These are phyloP conservation scores for Popillia japonica DNA, from an alignment of 1,140 invertebrate species.

Conservation along the genomic window DNA sequence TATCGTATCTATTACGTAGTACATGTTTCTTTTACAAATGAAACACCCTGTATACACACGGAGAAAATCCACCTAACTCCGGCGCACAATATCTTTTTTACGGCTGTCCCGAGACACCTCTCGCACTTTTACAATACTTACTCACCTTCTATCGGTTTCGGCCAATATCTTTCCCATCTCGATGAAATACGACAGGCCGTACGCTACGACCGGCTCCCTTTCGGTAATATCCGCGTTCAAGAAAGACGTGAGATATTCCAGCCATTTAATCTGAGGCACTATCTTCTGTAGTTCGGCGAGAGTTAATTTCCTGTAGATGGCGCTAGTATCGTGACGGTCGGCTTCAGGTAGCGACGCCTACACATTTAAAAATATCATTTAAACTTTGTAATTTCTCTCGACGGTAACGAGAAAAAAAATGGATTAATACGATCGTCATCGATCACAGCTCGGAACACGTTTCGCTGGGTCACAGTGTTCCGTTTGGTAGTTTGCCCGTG, in stretches of 20 bases:
- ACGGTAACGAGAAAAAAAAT: background rate
- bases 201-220: constrained; percentile 79
- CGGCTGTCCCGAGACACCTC: too few relatives aligned
- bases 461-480: too few relatives aligned
- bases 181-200: constrained; percentile 81
- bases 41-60: too few relatives aligned
- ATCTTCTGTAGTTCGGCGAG: constrained; percentile 70
- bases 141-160: constrained; percentile 72
- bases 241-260: constrained; percentile 75
- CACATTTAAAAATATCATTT: background rate
- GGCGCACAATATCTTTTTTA: too few relatives aligned
- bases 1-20: too few relatives aligned
- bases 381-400: too few relatives aligned
- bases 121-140: background rate
- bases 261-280: constrained; percentile 83
- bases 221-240: constrained; percentile 70
- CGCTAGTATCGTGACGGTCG: constrained; percentile 82
- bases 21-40: too few relatives aligned
- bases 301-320: constrained; percentile 77
- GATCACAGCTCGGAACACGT: too few relatives aligned
- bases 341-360: constrained; percentile 80
- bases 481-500: too few relatives aligned
- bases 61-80: too few relatives aligned
- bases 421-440: background rate
- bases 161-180: constrained; percentile 78